Evolutionary conservation across 2,113 vertebrate species (phyloP).

Genomic region (Morone saxatilis): DNA sequence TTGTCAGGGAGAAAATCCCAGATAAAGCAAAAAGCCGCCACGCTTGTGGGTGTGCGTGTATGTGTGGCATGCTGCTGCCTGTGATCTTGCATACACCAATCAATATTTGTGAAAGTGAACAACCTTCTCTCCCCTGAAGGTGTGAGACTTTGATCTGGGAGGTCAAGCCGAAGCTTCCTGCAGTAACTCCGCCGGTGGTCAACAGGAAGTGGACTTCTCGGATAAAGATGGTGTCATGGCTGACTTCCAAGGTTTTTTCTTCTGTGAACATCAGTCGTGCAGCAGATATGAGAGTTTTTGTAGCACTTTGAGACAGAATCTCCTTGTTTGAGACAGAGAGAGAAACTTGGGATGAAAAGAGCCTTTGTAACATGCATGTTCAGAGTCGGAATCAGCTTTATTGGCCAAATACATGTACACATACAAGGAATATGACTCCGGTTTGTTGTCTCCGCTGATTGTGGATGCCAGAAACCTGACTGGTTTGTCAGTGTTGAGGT

Average conservation of each 20-base stretch:
- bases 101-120: conserved; percentile 59
- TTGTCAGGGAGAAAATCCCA: conserved; percentile 60
- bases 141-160: conserved; percentile 38
- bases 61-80: conserved; percentile 30
- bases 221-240: not conserved
- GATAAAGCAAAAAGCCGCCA: conserved; percentile 37
- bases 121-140: conserved; percentile 31
- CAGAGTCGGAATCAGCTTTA: too few species aligned
- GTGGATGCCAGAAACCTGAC: too few species aligned
- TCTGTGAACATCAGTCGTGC: not conserved
- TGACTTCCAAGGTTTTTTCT: not conserved
- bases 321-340: too few species aligned
- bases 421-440: not conserved
- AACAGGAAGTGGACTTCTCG: conserved; percentile 41
- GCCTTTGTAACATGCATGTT: too few species aligned
- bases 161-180: conserved; percentile 27
- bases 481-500: too few species aligned
- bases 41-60: not conserved
- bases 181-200: not conserved
- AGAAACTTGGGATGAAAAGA: too few species aligned
- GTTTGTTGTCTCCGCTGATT: too few species aligned
- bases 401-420: too few species aligned
- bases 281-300: not conserved
- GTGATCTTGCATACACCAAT: conserved; percentile 45
- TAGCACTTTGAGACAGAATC: not conserved